phyloP scores from a whole-genome alignment of 2,797 vertebrate species.

The Rhabdomys pumilio region DNA sequence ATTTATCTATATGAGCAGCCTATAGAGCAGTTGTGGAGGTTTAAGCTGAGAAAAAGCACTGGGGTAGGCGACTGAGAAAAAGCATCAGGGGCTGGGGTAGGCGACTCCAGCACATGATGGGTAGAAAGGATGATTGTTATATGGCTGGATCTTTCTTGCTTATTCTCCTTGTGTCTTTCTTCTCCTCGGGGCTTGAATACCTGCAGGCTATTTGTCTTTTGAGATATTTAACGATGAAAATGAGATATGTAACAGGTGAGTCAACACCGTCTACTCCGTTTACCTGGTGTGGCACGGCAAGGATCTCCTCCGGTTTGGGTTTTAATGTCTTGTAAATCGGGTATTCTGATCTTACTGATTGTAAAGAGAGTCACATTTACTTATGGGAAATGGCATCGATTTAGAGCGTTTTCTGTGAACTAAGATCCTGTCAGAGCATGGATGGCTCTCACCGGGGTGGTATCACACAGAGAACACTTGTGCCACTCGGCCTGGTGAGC shows the following conservation, averaged over 20 bases:
- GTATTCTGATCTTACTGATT: not conserved
- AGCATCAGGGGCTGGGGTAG: conserved; percentile 92
- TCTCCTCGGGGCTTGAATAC: not conserved
- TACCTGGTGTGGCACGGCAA: not conserved
- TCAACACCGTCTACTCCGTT: not conserved
- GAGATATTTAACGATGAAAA: conserved; percentile 23
- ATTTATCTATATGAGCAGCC: not conserved
- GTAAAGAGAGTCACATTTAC: not conserved
- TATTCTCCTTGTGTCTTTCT: not conserved
- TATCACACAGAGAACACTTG: not conserved
- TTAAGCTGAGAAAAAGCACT: conserved; percentile 92
- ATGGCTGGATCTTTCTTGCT: not conserved
- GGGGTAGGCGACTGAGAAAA: conserved; percentile 91
- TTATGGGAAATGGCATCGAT: not conserved
- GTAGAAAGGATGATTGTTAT: conserved; percentile 77
- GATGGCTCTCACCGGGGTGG: not conserved
- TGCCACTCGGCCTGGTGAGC: not conserved
- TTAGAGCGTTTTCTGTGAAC: not conserved
- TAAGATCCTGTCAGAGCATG: not conserved
- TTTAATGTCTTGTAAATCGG: conserved; percentile 3
- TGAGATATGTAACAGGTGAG: not conserved
- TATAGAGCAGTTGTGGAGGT: conserved; percentile 92
- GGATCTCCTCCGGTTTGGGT: not conserved
- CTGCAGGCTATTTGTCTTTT: conserved; percentile 3
- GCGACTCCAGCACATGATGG: conserved; percentile 94